phyloP scores from a whole-genome alignment of 1,140 invertebrate genomes.

The Acromyrmex echinatior region DNA sequence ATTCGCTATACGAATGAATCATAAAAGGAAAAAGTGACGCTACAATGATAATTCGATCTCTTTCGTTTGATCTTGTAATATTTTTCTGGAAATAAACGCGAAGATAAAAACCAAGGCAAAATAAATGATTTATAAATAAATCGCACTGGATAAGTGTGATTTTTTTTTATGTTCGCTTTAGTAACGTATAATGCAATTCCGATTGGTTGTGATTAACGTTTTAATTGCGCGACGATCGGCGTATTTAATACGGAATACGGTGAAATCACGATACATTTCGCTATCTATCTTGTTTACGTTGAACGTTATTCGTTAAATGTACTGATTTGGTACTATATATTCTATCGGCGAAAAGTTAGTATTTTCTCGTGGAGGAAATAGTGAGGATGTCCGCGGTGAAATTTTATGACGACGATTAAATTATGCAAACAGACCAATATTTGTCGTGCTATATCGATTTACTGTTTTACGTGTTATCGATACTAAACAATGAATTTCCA shows the following conservation, averaged over 20 bases:
- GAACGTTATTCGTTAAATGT: conserved; percentile 36
- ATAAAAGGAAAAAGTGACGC: conserved; percentile 4
- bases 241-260: conserved; percentile 5
- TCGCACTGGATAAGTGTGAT: neutral
- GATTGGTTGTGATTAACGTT: conserved; percentile 20
- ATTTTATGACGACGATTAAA: conserved; percentile 66
- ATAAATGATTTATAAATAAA: neutral
- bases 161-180: neutral
- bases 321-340: neutral
- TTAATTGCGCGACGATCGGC: conserved; percentile 36
- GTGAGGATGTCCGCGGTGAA: conserved; percentile 45
- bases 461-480: conserved; percentile 60
- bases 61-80: conserved; percentile 39
- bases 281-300: conserved; percentile 32
- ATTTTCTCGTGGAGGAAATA: conserved; percentile 60
- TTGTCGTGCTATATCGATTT: conserved; percentile 50
- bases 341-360: conserved; percentile 34
- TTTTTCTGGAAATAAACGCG: conserved; percentile 1
- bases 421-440: conserved; percentile 66
- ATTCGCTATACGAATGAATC: neutral
- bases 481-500: conserved; percentile 56
- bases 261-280: conserved; percentile 36
- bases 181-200: neutral
- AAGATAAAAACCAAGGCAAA: conserved; percentile 15
- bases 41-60: conserved; percentile 33